These are phyloP conservation scores for Asbolus verrucosus DNA, from an alignment of 1,140 invertebrate genomes.

Conservation along the genomic window DNA sequence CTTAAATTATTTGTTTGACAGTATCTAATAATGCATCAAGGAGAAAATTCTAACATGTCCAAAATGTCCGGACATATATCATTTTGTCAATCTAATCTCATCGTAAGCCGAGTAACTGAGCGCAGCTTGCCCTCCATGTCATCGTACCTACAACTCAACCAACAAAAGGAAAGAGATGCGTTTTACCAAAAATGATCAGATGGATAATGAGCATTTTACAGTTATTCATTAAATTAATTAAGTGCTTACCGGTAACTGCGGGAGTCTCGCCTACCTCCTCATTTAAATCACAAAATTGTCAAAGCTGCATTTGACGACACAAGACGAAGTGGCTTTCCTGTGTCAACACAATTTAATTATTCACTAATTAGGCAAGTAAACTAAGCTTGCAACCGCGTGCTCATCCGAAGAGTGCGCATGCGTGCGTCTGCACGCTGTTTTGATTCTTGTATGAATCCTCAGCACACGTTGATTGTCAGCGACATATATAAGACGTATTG, in stretches of 20 bases:
- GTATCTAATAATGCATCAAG: conserved; percentile 20
- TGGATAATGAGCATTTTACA: conserved; percentile 7
- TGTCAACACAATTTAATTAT: conserved; percentile 28
- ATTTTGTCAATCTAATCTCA: conserved; percentile 22
- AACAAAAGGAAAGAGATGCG: no score
- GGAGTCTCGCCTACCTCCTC: no score
- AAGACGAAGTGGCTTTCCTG: no score
- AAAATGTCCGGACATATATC: not conserved
- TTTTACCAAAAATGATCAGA: not conserved
- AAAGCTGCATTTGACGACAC: no score
- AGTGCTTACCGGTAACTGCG: not conserved
- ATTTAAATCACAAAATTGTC: no score
- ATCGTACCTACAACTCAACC: no score
- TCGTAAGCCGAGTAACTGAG: not conserved
- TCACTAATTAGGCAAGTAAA: conserved; percentile 17
- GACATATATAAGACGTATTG: conserved; percentile 57
- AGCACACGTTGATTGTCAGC: conserved; percentile 59
- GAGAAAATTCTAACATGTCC: conserved; percentile 10
- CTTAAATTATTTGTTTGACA: conserved; percentile 24
- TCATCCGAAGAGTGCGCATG: conserved; percentile 52
- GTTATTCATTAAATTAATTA: conserved; percentile 42
- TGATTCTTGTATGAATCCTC: conserved; percentile 57
- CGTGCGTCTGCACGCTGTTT: conserved; percentile 57
- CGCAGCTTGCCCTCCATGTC: no score
- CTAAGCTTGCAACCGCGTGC: conserved; percentile 49